Conservation (phyloP, 2,888 invertebrate genomes). For the Plebejus melissa region DNA sequence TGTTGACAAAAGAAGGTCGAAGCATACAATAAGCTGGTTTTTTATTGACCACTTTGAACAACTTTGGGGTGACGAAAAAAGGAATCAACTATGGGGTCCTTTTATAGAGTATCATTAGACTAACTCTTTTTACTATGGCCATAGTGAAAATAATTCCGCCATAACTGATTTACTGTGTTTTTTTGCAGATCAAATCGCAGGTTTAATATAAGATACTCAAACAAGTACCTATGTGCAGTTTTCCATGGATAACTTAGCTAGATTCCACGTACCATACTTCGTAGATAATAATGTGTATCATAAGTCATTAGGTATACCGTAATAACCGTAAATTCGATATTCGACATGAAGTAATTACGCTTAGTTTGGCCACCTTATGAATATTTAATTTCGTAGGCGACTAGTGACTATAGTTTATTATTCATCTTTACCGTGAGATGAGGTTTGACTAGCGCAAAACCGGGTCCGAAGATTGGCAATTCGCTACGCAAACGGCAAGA, state of each 20-base stretch:
- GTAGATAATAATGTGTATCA: neutral
- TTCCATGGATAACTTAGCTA: no score
- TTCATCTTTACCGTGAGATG: neutral
- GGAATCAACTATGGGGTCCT: no score
- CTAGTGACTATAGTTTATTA: neutral
- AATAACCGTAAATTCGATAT: neutral
- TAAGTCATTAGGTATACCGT: neutral
- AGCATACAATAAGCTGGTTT: constrained; percentile 21
- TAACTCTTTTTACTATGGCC: no score
- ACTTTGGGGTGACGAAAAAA: no score
- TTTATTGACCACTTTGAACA: constrained; percentile 2
- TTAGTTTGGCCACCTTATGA: neutral
- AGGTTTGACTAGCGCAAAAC: neutral
- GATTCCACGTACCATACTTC: neutral
- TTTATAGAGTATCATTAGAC: no score
- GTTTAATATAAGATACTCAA: no score
- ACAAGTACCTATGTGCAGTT: no score
- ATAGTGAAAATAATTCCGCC: no score
- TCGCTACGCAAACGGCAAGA: no score
- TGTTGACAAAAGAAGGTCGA: constrained; percentile 48
- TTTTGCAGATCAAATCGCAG: no score
- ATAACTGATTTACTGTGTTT: no score
- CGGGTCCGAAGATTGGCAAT: neutral
- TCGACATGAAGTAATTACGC: neutral
- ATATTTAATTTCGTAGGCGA: neutral